Evolutionary conservation across 2,113 vertebrate genomes (phyloP), one percentile per base, ranked within the genome.

Genomic region (Silurus asotus): DNA sequence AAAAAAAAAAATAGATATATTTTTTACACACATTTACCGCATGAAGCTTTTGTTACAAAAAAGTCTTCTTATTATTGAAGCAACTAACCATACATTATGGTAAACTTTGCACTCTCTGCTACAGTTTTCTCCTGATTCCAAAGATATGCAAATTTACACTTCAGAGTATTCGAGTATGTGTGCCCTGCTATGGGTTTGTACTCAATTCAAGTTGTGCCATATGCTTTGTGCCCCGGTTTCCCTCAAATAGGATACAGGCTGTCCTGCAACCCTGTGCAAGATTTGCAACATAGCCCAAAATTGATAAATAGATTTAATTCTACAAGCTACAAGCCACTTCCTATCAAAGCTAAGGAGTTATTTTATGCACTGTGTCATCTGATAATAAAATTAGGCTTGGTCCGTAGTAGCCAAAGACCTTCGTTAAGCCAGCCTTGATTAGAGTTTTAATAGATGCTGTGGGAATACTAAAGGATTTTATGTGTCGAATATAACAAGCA

Each of bases 341-440:
- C 48, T 23, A 28, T 82, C 23, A 67, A 82, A 67, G 53, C 80
- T 48, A 74, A 67, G 23, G 45, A 28, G 25, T 69, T 69, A 84
- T 25, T 49, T 61, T 75, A 84, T n/a, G 49, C 23, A 83, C 51
- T 19, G 8, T 19, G 8, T 28, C 45, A n/a, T 55, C 20, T 51
- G 48, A 10, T 49, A 74, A 74, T 83, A 83, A 48, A 59, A 45
- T 48, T 28, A 59, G 67, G 37, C 23, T 55, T 83, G 9, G 19
- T 70, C 23, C n/a, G 17, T 8, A 49, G 13, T 25, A 49, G 6
- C 15, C 8, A 20, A 56, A 51, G 8, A n/a, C 19, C 61, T 65
- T 62, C 14, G 65, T 64, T 65, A 65, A 48, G 13, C 49, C 37
- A 84, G 17, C 37, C n/a, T 6, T 69, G 7, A 19, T 23, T 48